Percentiles rank a stretch among this genome's conserved stretches.
Evolutionary conservation across 2,888 invertebrate species (phyloP).

Genomic region (Alloscopus bannaensis): DNA sequence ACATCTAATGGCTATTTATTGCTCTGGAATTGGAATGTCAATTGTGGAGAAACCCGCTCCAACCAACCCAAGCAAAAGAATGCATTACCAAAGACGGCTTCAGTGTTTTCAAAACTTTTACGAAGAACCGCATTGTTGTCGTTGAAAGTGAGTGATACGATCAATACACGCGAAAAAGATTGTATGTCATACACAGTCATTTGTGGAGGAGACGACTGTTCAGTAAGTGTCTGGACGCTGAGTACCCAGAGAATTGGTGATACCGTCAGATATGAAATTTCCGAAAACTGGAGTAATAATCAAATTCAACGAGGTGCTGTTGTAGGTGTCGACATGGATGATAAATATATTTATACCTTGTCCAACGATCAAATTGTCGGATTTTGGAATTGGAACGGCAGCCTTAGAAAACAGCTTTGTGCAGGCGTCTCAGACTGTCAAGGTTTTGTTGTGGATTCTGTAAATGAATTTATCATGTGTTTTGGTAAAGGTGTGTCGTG

Average conservation of each 20-base stretch:
- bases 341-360: slow-evolving; percentile 36
- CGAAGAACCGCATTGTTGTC: slow-evolving; percentile 58
- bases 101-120: slow-evolving; percentile 17
- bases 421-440: slow-evolving; percentile 67
- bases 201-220: slow-evolving; percentile 62
- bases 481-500: slow-evolving; percentile 66
- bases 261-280: neutral
- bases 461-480: slow-evolving; percentile 38
- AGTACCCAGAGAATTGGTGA: neutral
- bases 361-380: slow-evolving; percentile 67
- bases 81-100: slow-evolving; percentile 10
- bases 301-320: slow-evolving; percentile 63
- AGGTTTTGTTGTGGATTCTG: slow-evolving; percentile 50
- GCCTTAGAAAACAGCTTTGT: slow-evolving; percentile 29
- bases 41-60: neutral
- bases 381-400: slow-evolving; percentile 48
- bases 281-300: slow-evolving; percentile 38
- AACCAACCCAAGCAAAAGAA: neutral
- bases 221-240: slow-evolving; percentile 43
- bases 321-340: slow-evolving; percentile 42
- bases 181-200: slow-evolving; percentile 8
- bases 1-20: slow-evolving; percentile 63
- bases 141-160: slow-evolving; percentile 8
- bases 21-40: slow-evolving; percentile 53
- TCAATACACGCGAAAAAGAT: neutral